Base-by-base conservation (phyloP, 2,113 vertebrate genomes). In the Sakesphorus luctuosus region DNA sequence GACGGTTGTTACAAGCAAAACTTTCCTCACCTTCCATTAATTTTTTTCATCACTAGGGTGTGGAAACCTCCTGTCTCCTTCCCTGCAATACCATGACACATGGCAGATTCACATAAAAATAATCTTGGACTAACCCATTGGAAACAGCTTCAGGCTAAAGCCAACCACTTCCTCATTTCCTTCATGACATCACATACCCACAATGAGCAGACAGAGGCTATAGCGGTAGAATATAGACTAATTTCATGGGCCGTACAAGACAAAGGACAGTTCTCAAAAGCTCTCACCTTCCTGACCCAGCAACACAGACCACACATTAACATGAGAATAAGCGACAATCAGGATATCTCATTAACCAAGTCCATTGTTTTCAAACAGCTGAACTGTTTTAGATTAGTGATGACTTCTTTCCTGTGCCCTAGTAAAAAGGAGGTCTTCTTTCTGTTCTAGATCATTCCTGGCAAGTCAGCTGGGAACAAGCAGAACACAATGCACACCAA, bases 381-480 rank as follows among this genome's bases (percentile, higher is more conserved):
- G 2, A 75, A 81, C 65, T 95, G 84, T 59, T 91, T 96, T 62
- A 50, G 36, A 94, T 76, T 90, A 95, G 71, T 8, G 28, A 88
- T 46, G 72, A 55, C 49, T 81, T 77, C 63, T 91, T 85, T 73
- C 59, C 73, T 65, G 33, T 44, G 49, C 33, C 85, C 65, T 58
- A 78, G 76, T 61, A 59, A 92, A 91, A 93, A 87, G 1, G 5
- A 15, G 65, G 36, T 83, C 68, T 84, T 68, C 4, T 90, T 93
- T 86, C 83, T 93, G 88, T 90, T 96, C 90, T 94, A 95, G 96
- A 92, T 95, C 88, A 88, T 56, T 94, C 69, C 63, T 94, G 93
- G 65, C 76, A 93, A 94, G 40, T 61, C 52, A 73, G 47, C 58
- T 65, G 61, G 85, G 85, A 90, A 90, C 75, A 93, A 23, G 85